phyloP scores from a whole-genome alignment of 2,113 vertebrate genomes.

The Gasterosteus aculeatus region DNA sequence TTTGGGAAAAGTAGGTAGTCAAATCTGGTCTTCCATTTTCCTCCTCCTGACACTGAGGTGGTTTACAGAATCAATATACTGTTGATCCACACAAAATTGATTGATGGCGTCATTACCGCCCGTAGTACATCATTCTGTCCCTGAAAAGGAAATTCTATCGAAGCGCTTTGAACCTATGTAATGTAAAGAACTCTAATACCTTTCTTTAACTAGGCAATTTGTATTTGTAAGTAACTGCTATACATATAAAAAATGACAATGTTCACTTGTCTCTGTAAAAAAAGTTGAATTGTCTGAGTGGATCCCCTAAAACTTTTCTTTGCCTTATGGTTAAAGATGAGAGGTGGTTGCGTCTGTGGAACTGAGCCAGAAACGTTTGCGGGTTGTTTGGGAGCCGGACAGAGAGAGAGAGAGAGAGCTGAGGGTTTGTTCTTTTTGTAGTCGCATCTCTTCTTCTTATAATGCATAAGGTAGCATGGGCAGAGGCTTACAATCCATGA shows the following conservation, averaged over 20 bases:
- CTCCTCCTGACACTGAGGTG: slow-evolving; percentile 31
- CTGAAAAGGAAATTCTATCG: slow-evolving; percentile 32
- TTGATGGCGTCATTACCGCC: slow-evolving; percentile 49
- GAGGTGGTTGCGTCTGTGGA: slow-evolving; percentile 64
- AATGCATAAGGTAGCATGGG: slow-evolving; percentile 81
- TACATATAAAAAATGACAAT: slow-evolving; percentile 44
- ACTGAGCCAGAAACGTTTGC: slow-evolving; percentile 59
- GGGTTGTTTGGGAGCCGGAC: slow-evolving; percentile 40
- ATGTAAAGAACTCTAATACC: slow-evolving; percentile 46
- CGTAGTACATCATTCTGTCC: slow-evolving; percentile 37
- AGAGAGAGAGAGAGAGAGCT: slow-evolving; percentile 25
- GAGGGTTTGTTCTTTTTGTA: slow-evolving; percentile 64
- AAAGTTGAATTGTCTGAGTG: slow-evolving; percentile 51
- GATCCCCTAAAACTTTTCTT: slow-evolving; percentile 45
- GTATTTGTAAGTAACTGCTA: slow-evolving; percentile 58
- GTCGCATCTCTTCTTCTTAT: slow-evolving; percentile 71
- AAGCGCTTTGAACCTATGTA: slow-evolving; percentile 42
- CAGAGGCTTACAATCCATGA: slow-evolving; percentile 83
- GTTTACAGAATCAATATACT: slow-evolving; percentile 40
- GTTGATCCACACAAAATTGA: slow-evolving; percentile 37
- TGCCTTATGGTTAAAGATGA: slow-evolving; percentile 50
- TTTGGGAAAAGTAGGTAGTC: slow-evolving; percentile 36
- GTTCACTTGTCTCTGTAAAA: slow-evolving; percentile 55
- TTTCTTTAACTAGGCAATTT: slow-evolving; percentile 39
- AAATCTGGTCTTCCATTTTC: slow-evolving; percentile 71